phyloP scores from a whole-genome alignment of 2,797 vertebrate genomes.

The Rhinichthys osculus region DNA sequence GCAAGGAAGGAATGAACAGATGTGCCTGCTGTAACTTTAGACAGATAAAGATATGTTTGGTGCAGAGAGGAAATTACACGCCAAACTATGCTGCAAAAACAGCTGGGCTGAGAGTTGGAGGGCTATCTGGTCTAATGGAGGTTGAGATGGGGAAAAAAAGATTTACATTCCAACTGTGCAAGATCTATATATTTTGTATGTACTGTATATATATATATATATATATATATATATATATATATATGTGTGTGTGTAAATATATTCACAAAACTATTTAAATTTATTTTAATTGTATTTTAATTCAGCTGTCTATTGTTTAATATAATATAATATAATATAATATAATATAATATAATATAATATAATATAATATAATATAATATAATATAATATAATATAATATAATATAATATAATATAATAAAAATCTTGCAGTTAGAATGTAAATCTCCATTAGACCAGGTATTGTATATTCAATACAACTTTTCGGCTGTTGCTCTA shows the following conservation, averaged over 20 bases:
- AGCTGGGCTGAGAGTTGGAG: conserved; percentile 47
- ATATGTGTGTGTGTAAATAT: no score
- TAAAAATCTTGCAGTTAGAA: no score
- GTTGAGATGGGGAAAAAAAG: neutral
- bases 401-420: no score
- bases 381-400: neutral
- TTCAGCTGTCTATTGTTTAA: neutral
- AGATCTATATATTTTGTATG: no score
- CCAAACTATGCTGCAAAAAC: conserved; percentile 43
- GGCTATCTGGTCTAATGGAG: conserved; percentile 8
- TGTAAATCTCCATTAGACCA: no score
- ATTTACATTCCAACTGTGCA: neutral
- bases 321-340: neutral
- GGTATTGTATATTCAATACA: no score
- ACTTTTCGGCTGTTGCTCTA: no score
- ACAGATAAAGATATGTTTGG: conserved; percentile 52
- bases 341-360: neutral
- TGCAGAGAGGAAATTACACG: conserved; percentile 45
- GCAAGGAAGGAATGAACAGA: conserved; percentile 52
- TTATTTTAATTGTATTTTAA: neutral
- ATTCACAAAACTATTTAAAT: no score
- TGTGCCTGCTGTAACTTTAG: conserved; percentile 57
- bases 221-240: no score
- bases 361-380: no score
- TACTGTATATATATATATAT: no score